Evolutionary conservation across 1,140 invertebrate genomes (phyloP), one percentile per base, ranked within the genome.

Genomic region (Drosophila elegans): DNA sequence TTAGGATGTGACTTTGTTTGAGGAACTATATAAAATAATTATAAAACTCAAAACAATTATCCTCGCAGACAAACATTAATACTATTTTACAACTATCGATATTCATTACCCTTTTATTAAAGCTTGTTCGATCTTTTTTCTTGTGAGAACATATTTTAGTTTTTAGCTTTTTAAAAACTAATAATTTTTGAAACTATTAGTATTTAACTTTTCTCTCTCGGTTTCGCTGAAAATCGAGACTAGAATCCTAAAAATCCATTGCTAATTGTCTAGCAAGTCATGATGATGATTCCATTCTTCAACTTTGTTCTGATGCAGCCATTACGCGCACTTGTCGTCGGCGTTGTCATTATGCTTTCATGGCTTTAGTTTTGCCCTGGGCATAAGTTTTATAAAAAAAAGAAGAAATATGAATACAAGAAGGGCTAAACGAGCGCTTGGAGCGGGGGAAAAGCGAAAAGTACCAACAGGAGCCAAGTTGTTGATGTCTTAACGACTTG

Each of bases 331-430:
- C 64, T 78, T 78, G 78, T 80, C 72, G 78, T 63, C 77, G 46
- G 61, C 44, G 51, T 73, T 88, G 79, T 79, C 78, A 88, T 86
- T 82, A 86, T 51, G 72, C 77, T 88, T 86, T 86, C 71, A 85
- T 85, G 74, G 68, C 60, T 80, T 85, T 85, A 85, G 81, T 85
- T 85, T 85, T 74, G 27, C 67, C 51, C 54, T 25, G 63, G 42
- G 42, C 52, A 39, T 27, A 79, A 82, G 57, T 82, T 82, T 74
- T 63, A n/a, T 21, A 53, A 52, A 74, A 63, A 78, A 75, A 74
- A 39, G 54, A 81, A 81, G 54, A 81, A 81, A 86, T 85, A 82
- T 86, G 78, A 78, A 88, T 88, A 79, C 62, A 61, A 79, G 72
- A 83, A 75, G 67, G 51, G 41, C 48, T 51, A 16, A 41, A 56